Percentiles rank a stretch among this genome's conserved stretches.
Conservation (phyloP, 1,140 invertebrate species). For the Centruroides vittatus region DNA sequence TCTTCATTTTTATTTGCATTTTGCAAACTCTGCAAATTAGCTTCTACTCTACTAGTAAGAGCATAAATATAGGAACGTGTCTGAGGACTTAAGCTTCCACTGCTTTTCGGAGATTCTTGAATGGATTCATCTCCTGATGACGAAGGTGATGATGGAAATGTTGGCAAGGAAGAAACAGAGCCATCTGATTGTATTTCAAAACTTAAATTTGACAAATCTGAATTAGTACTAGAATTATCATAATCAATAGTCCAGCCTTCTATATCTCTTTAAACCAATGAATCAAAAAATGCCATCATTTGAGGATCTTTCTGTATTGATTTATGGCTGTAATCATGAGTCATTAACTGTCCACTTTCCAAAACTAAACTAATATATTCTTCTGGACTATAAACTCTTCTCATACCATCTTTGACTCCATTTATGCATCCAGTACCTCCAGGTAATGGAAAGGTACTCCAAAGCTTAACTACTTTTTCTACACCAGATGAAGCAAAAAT, state of each 20-base stretch:
- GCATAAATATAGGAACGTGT: constrained; percentile 5
- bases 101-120: not conserved
- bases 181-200: constrained; percentile 4
- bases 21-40: not conserved
- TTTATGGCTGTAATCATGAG: constrained; percentile 49
- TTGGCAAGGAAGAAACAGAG: not conserved
- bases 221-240: constrained; percentile 6
- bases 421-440: constrained; percentile 16
- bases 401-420: constrained; percentile 26
- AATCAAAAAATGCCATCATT: constrained; percentile 96
- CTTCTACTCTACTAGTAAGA: not conserved
- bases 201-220: constrained; percentile 5
- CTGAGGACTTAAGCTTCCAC: not conserved
- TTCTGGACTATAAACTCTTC: constrained; percentile 67
- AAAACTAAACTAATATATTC: constrained; percentile 72
- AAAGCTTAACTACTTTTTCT: constrained; percentile 73
- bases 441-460: constrained; percentile 55
- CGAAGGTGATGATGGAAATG: constrained; percentile 16
- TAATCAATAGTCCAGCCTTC: constrained; percentile 38
- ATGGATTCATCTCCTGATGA: constrained; percentile 2
- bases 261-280: constrained; percentile 63
- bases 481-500: constrained; percentile 86
- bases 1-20: not conserved
- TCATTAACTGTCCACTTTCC: constrained; percentile 45
- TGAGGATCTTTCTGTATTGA: constrained; percentile 76